Evolutionary conservation across 2,888 invertebrate genomes (phyloP), one percentile per base, ranked within the genome.

Genomic region (Erannis defoliaria): DNA sequence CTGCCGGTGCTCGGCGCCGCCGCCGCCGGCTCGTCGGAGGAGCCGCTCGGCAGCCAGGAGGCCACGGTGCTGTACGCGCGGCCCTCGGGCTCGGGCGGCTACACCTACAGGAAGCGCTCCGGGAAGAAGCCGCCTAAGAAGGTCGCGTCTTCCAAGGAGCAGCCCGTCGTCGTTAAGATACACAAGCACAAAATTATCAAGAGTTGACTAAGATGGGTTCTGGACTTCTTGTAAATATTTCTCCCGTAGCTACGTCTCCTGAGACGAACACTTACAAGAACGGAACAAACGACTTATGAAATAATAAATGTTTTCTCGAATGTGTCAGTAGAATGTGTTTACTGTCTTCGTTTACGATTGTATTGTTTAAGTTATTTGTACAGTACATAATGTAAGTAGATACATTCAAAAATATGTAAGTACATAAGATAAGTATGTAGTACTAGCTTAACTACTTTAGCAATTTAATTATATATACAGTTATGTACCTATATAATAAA

Each of bases 181-280:
- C 90, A 90, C 68, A 89, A 86, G 65, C 84, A 89, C 64, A 84
- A 78, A 60, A 70, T 90, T n/a, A 68, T 80, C 18, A 79, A 78
- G 48, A 72, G 74, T 60, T 72, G 76, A 67, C 71, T 58, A 60
- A 62, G 45, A 14, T 26, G 46, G 31, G 48, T 62, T 29, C 56
- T 53, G 35, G 53, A 66, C 54, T 46, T 37, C 50, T 40, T 51
- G 26, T 55, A 60, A 51, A 40, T 40, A 2, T 19, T 6, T 12
- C 16, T 18, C 14, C 8, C 4, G 16, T 4, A n/a, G n/a, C n/a
- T n/a, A 16, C n/a, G 16, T 6, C 0, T 31, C n/a, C 23, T 1
- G 2, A 12, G 3, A 1, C 33, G 9, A 29, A 26, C 43, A 16
- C 9, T 10, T 14, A 5, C 43, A 14, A 43, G 43, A 43, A 26